These are phyloP conservation scores for Puntigrus tetrazona DNA, from an alignment of 2,113 vertebrate genomes.

Conservation along the genomic window DNA sequence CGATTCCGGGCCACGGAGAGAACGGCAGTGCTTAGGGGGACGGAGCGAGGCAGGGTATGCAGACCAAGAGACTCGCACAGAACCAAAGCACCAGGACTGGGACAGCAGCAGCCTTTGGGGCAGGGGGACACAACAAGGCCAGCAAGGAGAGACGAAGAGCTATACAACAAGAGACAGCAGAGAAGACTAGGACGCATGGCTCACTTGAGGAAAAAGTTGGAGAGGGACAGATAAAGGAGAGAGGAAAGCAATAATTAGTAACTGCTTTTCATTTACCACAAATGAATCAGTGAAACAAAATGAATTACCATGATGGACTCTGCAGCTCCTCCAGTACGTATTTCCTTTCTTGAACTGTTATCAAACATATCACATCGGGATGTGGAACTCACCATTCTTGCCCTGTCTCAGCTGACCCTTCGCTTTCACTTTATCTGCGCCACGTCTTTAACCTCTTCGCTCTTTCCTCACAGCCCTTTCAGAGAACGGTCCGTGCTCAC, in stretches of 20 bases:
- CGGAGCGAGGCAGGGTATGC: conserved; percentile 67
- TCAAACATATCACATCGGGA: neutral
- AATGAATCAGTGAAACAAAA: conserved; percentile 14
- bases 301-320: conserved; percentile 5
- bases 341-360: conserved; percentile 12
- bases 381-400: conserved; percentile 61
- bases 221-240: neutral
- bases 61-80: conserved; percentile 77
- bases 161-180: conserved; percentile 65
- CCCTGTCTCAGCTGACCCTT: conserved; percentile 53
- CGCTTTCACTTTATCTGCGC: neutral
- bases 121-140: conserved; percentile 60
- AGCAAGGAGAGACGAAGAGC: conserved; percentile 61
- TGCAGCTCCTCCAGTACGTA: neutral
- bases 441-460: conserved; percentile 23
- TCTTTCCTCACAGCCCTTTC: conserved; percentile 30
- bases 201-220: conserved; percentile 63
- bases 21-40: conserved; percentile 70
- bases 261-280: neutral
- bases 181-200: conserved; percentile 68
- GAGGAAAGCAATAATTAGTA: conserved; percentile 16
- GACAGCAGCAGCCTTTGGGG: conserved; percentile 77
- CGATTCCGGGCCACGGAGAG: conserved; percentile 76
- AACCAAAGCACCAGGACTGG: conserved; percentile 66
- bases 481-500: conserved; percentile 52